A percentile compares a stretch with the other conserved stretches of the same genome.
Conservation (phyloP, 30 jellyfish, hydroid and myxozoan genomes). For the Rhopilema esculentum region DNA sequence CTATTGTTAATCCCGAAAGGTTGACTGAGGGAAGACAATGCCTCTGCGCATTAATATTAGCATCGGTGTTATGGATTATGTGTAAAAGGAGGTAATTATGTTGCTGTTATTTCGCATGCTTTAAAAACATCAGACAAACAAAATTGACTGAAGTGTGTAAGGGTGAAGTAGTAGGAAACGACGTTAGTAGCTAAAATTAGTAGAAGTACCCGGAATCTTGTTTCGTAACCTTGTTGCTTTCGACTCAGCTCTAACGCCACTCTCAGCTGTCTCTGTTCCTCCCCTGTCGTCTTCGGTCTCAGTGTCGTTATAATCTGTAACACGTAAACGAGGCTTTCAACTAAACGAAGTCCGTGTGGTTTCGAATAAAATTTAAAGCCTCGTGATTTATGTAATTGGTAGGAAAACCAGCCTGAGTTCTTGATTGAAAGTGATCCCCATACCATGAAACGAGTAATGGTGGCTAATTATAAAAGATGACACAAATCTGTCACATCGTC, state of each 20-base stretch:
- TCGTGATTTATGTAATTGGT: not conserved
- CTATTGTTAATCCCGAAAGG: too few relatives aligned
- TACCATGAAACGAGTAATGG: too few relatives aligned
- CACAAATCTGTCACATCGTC: not conserved
- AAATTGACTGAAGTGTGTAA: not conserved
- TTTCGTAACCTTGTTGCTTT: slow-evolving; percentile 68
- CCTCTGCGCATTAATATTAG: too few relatives aligned
- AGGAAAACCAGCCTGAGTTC: too few relatives aligned
- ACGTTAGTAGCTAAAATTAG: not conserved
- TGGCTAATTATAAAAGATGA: not conserved
- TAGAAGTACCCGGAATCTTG: slow-evolving; percentile 67
- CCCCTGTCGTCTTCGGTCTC: slow-evolving; percentile 80
- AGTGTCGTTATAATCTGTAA: slow-evolving; percentile 69
- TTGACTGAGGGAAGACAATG: too few relatives aligned
- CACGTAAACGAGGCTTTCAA: slow-evolving; percentile 3
- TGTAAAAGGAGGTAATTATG: too few relatives aligned
- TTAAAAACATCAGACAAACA: not conserved
- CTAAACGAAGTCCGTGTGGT: not conserved
- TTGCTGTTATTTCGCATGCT: not conserved
- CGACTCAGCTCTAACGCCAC: slow-evolving; percentile 84
- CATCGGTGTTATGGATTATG: too few relatives aligned
- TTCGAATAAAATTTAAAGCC: not conserved
- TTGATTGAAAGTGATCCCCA: not conserved
- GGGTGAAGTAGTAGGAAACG: not conserved
- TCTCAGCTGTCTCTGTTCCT: slow-evolving; percentile 72